These are phyloP conservation scores for Gopherus evgoodei DNA, from an alignment of 2,113 vertebrate species.

Conservation along the genomic window DNA sequence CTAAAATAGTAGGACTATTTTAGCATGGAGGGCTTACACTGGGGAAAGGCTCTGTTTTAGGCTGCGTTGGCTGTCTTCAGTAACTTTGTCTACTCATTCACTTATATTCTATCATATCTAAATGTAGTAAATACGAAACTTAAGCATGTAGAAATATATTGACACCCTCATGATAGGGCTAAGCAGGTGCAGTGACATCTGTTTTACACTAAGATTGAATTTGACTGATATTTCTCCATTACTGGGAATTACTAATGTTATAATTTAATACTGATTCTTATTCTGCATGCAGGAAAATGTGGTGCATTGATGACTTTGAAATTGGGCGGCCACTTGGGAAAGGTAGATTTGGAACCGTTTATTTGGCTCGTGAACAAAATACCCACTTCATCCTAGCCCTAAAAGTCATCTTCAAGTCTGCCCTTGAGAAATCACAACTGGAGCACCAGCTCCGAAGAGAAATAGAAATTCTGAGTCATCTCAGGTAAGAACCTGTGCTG, in stretches of 20 bases:
- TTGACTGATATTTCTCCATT: neutral
- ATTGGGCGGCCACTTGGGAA: constrained; percentile 28
- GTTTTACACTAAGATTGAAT: neutral
- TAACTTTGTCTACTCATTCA: neutral
- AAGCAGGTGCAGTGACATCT: neutral
- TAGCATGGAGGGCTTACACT: neutral
- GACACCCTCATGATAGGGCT: neutral
- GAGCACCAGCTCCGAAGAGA: constrained; percentile 33
- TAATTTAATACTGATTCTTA: neutral
- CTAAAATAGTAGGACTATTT: neutral
- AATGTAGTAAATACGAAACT: neutral
- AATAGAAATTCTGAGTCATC: constrained; percentile 35
- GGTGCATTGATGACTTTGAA: neutral
- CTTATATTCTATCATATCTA: neutral
- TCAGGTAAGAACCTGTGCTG: neutral
- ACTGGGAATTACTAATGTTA: neutral
- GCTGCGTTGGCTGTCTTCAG: neutral
- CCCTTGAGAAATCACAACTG: constrained; percentile 5
- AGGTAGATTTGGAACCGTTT: constrained; percentile 22
- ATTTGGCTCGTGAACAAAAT: constrained; percentile 9
- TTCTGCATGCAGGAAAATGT: neutral
- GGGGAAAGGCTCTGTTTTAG: neutral
- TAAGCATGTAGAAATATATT: neutral
- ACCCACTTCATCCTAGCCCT: constrained; percentile 39
- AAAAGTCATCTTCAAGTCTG: constrained; percentile 36